Evolutionary conservation across 2,888 invertebrate genomes (phyloP), one percentile per base, ranked within the genome.

Genomic region (Drosophila barbarae): DNA sequence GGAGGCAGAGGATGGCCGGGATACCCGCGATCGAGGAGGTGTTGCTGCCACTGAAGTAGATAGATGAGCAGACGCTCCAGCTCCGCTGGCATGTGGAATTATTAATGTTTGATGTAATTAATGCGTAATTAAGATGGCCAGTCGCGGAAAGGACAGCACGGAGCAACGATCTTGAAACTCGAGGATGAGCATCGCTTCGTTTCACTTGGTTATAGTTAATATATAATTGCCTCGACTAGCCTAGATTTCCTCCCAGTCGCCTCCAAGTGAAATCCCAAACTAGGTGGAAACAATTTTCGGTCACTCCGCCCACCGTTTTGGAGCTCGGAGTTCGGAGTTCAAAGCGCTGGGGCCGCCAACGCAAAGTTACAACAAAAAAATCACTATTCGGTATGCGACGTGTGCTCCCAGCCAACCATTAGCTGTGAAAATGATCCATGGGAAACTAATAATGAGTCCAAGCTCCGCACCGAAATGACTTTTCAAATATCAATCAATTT

Each of bases 31-130:
- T 61, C 64, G 56, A 77, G 77, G 68, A 84, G 77, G 73, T 84
- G 84, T 84, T 81, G 77, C 81, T 72, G 71, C 73, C 50, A 38
- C 83, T 79, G 79, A 78, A 78, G 82, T 72, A 77, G 81, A 84
- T 70, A 79, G 79, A 84, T 80, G 80, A 69, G 74, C 53, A 52
- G 61, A 52, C 39, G 71, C 71, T 56, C 36, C 46, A 49, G 71
- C 71, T 56, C 36, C 46, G 50, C 63, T 70, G 61, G 64, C 76
- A 70, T 68, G 71, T 68, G 72, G 68, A 64, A 73, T 74, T 83
- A 84, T 85, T 82, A 85, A 84, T 84, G 86, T 81, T 85, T 84
- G 79, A 76, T 84, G 84, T 78, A 86, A 86, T 85, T 85, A 85
- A 85, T 85, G 84, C 85, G 79, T 81, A 86, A 86, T 85, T 85